These are phyloP conservation scores for Rhinatrema bivittatum DNA, from an alignment of 2,797 vertebrate genomes.

Conservation along the genomic window DNA sequence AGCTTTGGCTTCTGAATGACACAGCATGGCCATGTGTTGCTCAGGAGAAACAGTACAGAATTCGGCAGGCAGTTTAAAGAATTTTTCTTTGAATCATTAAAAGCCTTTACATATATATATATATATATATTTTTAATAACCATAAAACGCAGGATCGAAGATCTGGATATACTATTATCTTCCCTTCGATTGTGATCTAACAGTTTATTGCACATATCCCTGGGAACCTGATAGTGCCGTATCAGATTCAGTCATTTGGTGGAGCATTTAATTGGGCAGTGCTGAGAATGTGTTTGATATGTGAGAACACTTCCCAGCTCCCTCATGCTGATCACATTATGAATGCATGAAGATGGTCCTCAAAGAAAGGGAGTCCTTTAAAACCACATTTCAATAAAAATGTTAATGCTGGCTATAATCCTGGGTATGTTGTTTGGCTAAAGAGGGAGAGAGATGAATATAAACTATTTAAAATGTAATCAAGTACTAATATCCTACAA, in stretches of 20 bases:
- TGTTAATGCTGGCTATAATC: too few relatives aligned
- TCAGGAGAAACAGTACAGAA: constrained; percentile 15
- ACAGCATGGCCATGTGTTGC: too few relatives aligned
- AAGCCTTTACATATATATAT: neutral
- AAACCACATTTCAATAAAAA: neutral
- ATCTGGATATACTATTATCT: constrained; percentile 3
- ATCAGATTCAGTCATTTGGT: constrained; percentile 18
- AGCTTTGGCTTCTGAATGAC: too few relatives aligned
- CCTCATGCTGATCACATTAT: constrained; percentile 26
- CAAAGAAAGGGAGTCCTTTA: too few relatives aligned
- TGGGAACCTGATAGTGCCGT: constrained; percentile 11
- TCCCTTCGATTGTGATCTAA: neutral
- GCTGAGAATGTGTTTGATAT: constrained; percentile 30
- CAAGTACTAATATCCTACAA: too few relatives aligned
- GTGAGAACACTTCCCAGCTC: constrained; percentile 17
- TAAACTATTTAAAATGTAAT: constrained; percentile 30
- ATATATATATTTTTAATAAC: too few relatives aligned
- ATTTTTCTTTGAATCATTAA: constrained; percentile 10
- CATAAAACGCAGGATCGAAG: neutral
- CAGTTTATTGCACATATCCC: neutral
- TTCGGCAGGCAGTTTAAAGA: constrained; percentile 24
- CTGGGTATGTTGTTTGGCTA: too few relatives aligned
- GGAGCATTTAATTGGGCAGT: constrained; percentile 20
- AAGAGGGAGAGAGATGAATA: constrained; percentile 33
- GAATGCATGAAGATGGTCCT: constrained; percentile 28